Percentiles rank a stretch among this genome's conserved stretches.
Conservation (phyloP, 1,140 invertebrate species). For the Drosophila persimilis region DNA sequence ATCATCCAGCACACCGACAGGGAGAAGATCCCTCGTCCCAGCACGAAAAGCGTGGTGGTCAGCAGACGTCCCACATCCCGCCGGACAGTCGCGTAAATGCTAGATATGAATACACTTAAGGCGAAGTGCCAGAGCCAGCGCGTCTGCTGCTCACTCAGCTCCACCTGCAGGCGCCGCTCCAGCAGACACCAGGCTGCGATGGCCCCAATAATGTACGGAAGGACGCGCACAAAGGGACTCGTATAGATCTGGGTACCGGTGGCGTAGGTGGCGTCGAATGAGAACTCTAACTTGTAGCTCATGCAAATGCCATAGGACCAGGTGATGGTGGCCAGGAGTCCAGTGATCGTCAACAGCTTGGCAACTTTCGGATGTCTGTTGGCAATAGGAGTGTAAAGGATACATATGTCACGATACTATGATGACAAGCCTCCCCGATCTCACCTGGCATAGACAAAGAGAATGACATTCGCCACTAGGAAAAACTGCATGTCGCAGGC, state of each 20-base stretch:
- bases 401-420: too few species aligned
- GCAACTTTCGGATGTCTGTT: conserved; percentile 57
- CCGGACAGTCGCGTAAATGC: conserved; percentile 72
- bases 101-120: conserved; percentile 54
- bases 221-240: conserved; percentile 72
- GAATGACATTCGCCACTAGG: conserved; percentile 84
- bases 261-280: conserved; percentile 69
- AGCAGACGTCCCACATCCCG: conserved; percentile 65
- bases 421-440: not conserved
- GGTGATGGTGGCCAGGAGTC: conserved; percentile 50
- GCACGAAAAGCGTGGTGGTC: conserved; percentile 61
- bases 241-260: conserved; percentile 77
- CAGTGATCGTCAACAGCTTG: conserved; percentile 32
- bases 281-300: conserved; percentile 65
- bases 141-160: conserved; percentile 55
- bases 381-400: too few species aligned
- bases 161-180: conserved; percentile 41
- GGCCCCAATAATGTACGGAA: conserved; percentile 75
- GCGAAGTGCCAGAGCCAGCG: conserved; percentile 67
- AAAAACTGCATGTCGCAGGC: conserved; percentile 93
- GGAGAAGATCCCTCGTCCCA: conserved; percentile 66
- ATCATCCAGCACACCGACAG: conserved; percentile 78
- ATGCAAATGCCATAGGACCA: conserved; percentile 70
- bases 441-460: conserved; percentile 85
- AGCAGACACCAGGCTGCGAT: conserved; percentile 67